phyloP scores from a whole-genome alignment of 1,140 invertebrate genomes.

The Gryon sp. region DNA sequence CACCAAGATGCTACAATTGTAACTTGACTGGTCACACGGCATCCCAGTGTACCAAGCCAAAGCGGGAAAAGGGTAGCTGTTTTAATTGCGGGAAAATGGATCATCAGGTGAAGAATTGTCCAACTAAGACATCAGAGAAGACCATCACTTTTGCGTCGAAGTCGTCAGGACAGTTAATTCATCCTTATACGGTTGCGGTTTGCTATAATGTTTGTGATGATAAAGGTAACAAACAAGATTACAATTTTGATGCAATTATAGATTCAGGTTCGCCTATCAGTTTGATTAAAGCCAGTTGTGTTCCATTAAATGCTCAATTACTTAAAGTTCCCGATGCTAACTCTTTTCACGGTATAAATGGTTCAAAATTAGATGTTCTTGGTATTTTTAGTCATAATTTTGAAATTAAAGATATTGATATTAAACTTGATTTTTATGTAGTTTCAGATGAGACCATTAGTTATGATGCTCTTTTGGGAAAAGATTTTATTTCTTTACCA shows the following conservation, averaged over 20 bases:
- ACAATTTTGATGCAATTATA: conserved; percentile 9
- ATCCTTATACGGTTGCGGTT: not conserved
- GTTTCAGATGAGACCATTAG: conserved; percentile 34
- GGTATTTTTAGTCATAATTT: conserved; percentile 15
- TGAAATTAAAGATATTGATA: not conserved
- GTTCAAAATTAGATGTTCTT: conserved; percentile 6
- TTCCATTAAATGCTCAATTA: not conserved
- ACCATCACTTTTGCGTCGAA: not conserved
- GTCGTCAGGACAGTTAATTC: not conserved
- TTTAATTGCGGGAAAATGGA: conserved; percentile 9
- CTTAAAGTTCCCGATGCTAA: not conserved
- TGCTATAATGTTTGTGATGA: not conserved
- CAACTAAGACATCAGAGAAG: not conserved
- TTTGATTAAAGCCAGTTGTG: conserved; percentile 2
- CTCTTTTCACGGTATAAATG: conserved; percentile 28
- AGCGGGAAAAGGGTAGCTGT: not conserved
- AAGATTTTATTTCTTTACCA: conserved; percentile 24
- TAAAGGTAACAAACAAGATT: not conserved
- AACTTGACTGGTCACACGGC: conserved; percentile 8
- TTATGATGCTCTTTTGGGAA: conserved; percentile 16
- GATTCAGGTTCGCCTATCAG: conserved; percentile 44
- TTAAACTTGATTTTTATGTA: conserved; percentile 17
- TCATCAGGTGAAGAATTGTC: conserved; percentile 12
- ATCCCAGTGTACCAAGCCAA: conserved; percentile 4
- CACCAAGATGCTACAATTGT: conserved; percentile 46